Evolutionary conservation across 2,888 invertebrate genomes (phyloP).

Genomic region (Oscheius sp.): DNA sequence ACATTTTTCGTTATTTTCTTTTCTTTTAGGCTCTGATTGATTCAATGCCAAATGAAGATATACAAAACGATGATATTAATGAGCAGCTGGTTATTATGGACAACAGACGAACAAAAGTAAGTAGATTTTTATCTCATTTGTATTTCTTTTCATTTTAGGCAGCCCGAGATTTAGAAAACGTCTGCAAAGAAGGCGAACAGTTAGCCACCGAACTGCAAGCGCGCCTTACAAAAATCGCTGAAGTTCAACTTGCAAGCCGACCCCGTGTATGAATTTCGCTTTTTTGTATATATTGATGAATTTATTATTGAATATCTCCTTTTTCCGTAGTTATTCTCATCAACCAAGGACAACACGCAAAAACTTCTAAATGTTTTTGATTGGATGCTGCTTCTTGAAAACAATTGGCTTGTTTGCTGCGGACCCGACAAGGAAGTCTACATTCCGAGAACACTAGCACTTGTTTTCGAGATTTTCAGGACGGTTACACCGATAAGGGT

Average conservation of each 20-base stretch:
- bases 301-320: not conserved
- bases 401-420: too few relatives aligned
- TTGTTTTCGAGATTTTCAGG: too few relatives aligned
- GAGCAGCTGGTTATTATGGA: constrained; percentile 46
- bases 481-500: too few relatives aligned
- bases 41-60: constrained; percentile 60
- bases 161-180: constrained; percentile 52
- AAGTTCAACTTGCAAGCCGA: constrained; percentile 52
- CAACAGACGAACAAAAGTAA: constrained; percentile 41
- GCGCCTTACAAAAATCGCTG: constrained; percentile 48
- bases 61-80: constrained; percentile 47
- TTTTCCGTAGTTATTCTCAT: not conserved
- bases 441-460: too few relatives aligned
- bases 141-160: constrained; percentile 33
- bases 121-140: not conserved
- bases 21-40: constrained; percentile 62
- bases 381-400: too few relatives aligned
- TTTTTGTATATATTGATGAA: not conserved
- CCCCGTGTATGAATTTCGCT: constrained; percentile 31
- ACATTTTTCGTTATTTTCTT: not conserved
- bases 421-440: too few relatives aligned
- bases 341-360: too few relatives aligned
- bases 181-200: constrained; percentile 45
- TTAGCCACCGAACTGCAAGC: constrained; percentile 41
- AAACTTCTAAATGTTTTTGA: too few relatives aligned